phyloP scores from a whole-genome alignment of 2,888 invertebrate genomes.

The Xylophagus ater region DNA sequence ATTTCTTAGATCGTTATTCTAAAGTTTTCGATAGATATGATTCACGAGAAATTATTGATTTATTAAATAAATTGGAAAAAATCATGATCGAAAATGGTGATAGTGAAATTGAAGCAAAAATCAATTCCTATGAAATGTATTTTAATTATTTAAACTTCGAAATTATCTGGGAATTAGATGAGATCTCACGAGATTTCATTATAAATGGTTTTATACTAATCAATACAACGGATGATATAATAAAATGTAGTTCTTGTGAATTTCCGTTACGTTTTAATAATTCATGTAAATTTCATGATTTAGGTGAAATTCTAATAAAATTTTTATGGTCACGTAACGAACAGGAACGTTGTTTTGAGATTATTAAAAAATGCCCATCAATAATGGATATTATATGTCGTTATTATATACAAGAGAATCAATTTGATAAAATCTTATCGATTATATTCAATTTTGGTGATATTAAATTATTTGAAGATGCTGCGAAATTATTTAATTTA shows the following conservation, averaged over 20 bases:
- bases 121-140: conserved; percentile 37
- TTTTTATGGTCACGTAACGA: conserved; percentile 39
- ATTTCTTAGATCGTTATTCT: conserved; percentile 33
- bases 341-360: conserved; percentile 35
- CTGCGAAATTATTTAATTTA: conserved; percentile 28
- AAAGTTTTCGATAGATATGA: conserved; percentile 36
- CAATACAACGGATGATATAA: conserved; percentile 25
- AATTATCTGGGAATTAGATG: conserved; percentile 38
- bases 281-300: conserved; percentile 32
- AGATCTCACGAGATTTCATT: conserved; percentile 35
- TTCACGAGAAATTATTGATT: conserved; percentile 31
- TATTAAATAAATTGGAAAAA: conserved; percentile 29
- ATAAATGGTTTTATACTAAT: conserved; percentile 32
- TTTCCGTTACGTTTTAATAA: conserved; percentile 36
- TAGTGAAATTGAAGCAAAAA: conserved; percentile 27
- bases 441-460: conserved; percentile 35
- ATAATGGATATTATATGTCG: conserved; percentile 35
- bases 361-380: conserved; percentile 33
- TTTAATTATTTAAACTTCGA: conserved; percentile 38
- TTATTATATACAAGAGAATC: conserved; percentile 35
- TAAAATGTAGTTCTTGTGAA: conserved; percentile 33
- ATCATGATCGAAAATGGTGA: conserved; percentile 37
- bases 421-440: conserved; percentile 34
- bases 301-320: conserved; percentile 33
- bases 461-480: conserved; percentile 31